phyloP scores from a whole-genome alignment of 1,140 invertebrate genomes.

The Thalassaphorura encarpata region DNA sequence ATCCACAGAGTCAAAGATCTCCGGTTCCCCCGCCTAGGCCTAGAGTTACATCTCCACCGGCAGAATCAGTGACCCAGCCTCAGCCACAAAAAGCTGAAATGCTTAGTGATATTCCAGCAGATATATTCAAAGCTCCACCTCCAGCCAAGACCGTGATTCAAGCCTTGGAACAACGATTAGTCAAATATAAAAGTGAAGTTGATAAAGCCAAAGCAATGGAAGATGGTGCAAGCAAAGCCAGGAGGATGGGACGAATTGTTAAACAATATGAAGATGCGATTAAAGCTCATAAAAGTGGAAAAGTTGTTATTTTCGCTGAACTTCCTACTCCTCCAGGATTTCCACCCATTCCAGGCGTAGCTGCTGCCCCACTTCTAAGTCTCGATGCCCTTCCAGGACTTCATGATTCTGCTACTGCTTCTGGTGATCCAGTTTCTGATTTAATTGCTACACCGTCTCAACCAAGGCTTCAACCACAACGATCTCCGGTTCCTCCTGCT shows the following conservation, averaged over 20 bases:
- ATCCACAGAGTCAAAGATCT: constrained; percentile 26
- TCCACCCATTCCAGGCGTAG: constrained; percentile 41
- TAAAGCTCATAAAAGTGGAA: constrained; percentile 62
- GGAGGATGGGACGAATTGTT: constrained; percentile 79
- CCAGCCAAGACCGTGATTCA: constrained; percentile 55
- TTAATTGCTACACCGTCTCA: constrained; percentile 53
- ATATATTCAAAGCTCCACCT: constrained; percentile 37
- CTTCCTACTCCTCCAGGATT: constrained; percentile 73
- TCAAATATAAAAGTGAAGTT: constrained; percentile 58
- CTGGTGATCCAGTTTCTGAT: constrained; percentile 6
- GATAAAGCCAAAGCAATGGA: constrained; percentile 58
- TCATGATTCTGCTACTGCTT: background rate
- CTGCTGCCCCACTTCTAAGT: no score
- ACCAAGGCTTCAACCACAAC: no score
- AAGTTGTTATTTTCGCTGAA: constrained; percentile 65
- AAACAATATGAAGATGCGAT: constrained; percentile 92
- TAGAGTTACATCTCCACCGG: background rate
- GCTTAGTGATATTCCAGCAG: constrained; percentile 11
- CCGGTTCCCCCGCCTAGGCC: background rate
- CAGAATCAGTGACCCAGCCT: no score
- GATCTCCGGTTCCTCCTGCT: background rate
- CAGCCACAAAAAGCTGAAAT: no score
- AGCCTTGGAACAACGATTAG: constrained; percentile 70
- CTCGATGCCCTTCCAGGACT: background rate
- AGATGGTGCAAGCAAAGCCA: constrained; percentile 70